Conservation (phyloP, 1,140 invertebrate genomes). For the Lepeophtheirus salmonis region DNA sequence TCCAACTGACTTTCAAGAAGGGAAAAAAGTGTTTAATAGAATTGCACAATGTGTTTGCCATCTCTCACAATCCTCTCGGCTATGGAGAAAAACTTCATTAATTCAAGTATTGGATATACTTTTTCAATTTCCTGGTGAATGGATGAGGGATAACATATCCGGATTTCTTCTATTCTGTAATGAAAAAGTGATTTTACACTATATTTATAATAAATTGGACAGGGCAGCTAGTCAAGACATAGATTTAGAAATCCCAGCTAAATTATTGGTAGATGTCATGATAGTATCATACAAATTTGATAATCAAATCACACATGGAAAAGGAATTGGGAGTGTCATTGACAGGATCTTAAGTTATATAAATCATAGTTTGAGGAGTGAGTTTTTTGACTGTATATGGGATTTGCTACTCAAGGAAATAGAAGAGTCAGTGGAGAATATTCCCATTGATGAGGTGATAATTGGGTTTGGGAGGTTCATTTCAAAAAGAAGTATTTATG, state of each 20-base stretch:
- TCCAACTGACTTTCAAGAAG: neutral
- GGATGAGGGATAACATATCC: neutral
- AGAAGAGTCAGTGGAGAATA: neutral
- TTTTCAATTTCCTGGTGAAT: neutral
- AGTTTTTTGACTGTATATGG: neutral
- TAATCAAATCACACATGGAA: neutral
- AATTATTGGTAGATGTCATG: neutral
- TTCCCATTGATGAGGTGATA: neutral
- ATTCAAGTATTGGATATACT: neutral
- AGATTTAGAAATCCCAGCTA: neutral
- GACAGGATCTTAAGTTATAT: neutral
- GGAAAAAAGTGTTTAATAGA: neutral
- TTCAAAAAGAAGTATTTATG: neutral
- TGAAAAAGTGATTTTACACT: neutral
- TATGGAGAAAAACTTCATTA: neutral
- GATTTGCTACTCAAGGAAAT: neutral
- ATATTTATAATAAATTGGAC: neutral
- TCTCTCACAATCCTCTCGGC: neutral
- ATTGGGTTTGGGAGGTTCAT: neutral
- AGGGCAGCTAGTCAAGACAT: neutral
- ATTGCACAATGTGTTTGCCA: neutral
- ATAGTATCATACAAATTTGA: neutral
- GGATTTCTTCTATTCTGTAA: neutral
- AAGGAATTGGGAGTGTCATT: neutral
- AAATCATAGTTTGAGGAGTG: neutral